These are phyloP conservation scores for Catharus fuscescens DNA, from an alignment of 2,113 vertebrate genomes.

Conservation along the genomic window DNA sequence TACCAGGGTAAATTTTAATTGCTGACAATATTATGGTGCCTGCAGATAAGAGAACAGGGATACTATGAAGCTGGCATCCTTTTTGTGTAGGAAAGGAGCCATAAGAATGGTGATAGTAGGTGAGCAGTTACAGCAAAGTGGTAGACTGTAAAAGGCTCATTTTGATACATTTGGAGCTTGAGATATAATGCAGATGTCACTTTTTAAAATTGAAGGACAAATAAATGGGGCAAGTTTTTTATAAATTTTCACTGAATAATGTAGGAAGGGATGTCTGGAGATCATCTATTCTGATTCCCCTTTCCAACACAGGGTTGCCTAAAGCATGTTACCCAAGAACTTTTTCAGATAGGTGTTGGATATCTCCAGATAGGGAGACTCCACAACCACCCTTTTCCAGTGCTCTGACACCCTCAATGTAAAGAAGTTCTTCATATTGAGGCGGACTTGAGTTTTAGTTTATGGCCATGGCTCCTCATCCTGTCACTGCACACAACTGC, in stretches of 20 bases:
- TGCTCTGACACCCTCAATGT: not conserved
- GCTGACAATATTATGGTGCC: not conserved
- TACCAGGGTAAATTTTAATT: constrained; percentile 36
- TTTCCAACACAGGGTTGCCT: not conserved
- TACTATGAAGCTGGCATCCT: not conserved
- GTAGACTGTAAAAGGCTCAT: not conserved
- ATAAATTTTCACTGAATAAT: not conserved
- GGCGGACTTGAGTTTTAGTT: not conserved
- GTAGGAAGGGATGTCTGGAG: not conserved
- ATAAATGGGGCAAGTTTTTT: not conserved
- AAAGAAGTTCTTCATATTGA: not conserved
- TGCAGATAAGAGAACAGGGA: not conserved
- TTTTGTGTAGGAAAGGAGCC: not conserved
- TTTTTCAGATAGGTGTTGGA: rapidly evolving
- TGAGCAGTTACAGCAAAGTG: constrained; percentile 13
- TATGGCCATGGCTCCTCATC: not conserved
- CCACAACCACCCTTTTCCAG: not conserved
- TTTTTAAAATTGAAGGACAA: constrained; percentile 1
- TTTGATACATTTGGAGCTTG: not conserved
- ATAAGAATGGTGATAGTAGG: not conserved
- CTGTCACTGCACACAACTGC: not conserved
- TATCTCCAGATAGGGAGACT: no score
- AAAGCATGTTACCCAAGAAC: not conserved
- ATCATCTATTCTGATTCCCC: not conserved
- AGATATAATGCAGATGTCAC: not conserved